A percentile compares a stretch with the other conserved stretches of the same genome.
phyloP scores from a whole-genome alignment of 2,888 invertebrate genomes.

The Melikaiella ostensackeni region DNA sequence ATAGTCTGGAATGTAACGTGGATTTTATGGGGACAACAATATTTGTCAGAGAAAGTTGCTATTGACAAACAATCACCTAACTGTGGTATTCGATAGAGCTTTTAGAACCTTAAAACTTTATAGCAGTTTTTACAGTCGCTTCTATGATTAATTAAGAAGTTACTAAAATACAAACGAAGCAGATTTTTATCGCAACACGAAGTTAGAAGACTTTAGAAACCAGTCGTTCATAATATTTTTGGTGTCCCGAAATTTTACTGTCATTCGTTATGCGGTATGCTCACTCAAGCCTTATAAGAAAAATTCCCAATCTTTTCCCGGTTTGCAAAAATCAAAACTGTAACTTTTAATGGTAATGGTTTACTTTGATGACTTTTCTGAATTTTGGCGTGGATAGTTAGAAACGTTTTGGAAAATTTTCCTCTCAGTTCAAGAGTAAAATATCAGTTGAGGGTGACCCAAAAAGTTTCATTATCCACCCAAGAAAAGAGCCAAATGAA shows the following conservation, averaged over 20 bases:
- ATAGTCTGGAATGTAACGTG: constrained; percentile 23
- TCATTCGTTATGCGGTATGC: too few relatives aligned
- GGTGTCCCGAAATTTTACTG: not conserved
- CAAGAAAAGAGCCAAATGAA: too few relatives aligned
- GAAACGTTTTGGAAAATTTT: too few relatives aligned
- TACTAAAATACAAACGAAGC: not conserved
- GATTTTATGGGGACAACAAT: constrained; percentile 33
- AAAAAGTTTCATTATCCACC: too few relatives aligned
- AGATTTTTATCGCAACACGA: not conserved
- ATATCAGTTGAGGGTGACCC: too few relatives aligned
- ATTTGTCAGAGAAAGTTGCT: constrained; percentile 19
- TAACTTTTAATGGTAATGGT: too few relatives aligned
- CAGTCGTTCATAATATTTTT: not conserved
- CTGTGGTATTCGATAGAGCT: not conserved
- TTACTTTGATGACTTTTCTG: too few relatives aligned
- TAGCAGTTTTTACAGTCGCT: not conserved
- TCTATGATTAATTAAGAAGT: not conserved
- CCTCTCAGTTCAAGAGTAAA: too few relatives aligned
- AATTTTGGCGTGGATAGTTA: too few relatives aligned
- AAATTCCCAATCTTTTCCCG: too few relatives aligned
- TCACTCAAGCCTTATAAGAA: too few relatives aligned
- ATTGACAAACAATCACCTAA: constrained; percentile 27
- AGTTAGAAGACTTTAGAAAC: not conserved
- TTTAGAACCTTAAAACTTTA: not conserved
- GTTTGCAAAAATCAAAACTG: too few relatives aligned